A percentile compares a stretch with the other conserved stretches of the same genome.
Conservation (phyloP, 53 echinoderm and acorn worm species). For the Crossaster papposus region DNA sequence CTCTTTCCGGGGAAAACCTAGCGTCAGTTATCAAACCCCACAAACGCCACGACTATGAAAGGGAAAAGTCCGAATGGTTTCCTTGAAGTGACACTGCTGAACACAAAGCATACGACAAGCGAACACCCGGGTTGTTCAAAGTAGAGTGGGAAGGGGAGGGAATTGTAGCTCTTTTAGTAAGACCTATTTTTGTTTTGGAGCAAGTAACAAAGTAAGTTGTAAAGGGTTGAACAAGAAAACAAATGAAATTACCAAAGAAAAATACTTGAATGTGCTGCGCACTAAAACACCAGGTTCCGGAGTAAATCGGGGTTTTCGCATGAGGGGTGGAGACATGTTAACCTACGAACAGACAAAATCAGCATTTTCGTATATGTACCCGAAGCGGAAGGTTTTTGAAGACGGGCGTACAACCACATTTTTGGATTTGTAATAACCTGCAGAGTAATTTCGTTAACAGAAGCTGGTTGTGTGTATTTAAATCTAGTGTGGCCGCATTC, state of each 20-base stretch:
- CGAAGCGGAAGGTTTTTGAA: background rate
- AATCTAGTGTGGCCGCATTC: too few species aligned
- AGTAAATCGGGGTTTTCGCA: slow-evolving; percentile 20
- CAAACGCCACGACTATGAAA: slow-evolving; percentile 11
- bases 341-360: slow-evolving; percentile 11
- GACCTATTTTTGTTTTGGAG: slow-evolving; percentile 61
- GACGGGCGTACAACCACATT: slow-evolving; percentile 11
- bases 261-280: slow-evolving; percentile 43
- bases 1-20: slow-evolving; percentile 10
- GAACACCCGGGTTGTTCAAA: slow-evolving; percentile 68
- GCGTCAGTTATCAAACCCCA: slow-evolving; percentile 43
- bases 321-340: slow-evolving; percentile 9
- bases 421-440: background rate
- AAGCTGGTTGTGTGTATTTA: too few species aligned
- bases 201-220: slow-evolving; percentile 33
- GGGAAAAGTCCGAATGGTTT: slow-evolving; percentile 61
- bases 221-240: slow-evolving; percentile 51
- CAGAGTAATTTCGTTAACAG: too few species aligned
- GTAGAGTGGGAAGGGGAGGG: slow-evolving; percentile 75
- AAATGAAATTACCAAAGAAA: slow-evolving; percentile 48
- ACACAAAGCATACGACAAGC: slow-evolving; percentile 46
- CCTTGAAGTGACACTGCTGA: slow-evolving; percentile 30
- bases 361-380: slow-evolving; percentile 19
- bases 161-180: slow-evolving; percentile 68
- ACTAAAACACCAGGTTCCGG: background rate